Base-by-base conservation (phyloP, 2,113 vertebrate species). In the Microtus richardsoni region DNA sequence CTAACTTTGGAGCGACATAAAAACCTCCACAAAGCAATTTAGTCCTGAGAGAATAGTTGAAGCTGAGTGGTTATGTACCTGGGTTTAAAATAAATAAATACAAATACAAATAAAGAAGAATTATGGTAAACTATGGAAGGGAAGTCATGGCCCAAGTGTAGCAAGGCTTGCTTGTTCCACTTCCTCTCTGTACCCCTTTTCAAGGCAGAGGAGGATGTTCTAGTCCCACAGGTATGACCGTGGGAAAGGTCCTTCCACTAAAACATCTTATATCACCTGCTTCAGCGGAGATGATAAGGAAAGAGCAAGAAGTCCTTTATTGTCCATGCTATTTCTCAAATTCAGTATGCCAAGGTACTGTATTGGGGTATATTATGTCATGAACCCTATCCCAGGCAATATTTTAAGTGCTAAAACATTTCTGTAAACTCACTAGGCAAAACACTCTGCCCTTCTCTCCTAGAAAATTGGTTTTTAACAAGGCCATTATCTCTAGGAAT, bases 391-490 rank as follows among this genome's bases (percentile, higher is more conserved):
- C 24, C 47, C 33, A 39, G 6, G 24, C 28, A 86, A 26, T 71
- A 71, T 68, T 88, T 39, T 82, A 60, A 91, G 10, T 54, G 17
- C 85, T 89, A 44, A 91, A 88, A 89, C n/a, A 71, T 89, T 79
- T 87, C 17, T 89, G 21, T 91, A 36, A 84, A 88, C 13, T 79
- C 89, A 79, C n/a, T 9, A 85, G 19, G 30, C 90, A 85, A 94
- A 97, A 88, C 74, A 44, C 13, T 64, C 79, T 84, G 21, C 0
- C 19, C 8, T 80, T 95, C 16, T 41, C 71, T 5, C n/a, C 26
- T 21, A 75, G 30, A 96, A n/a, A 78, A 88, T 58, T 44, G 64
- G 33, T 97, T 97, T 95, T 88, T 73, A 91, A 17, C n/a, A 73
- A 54, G 47, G 21, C 47, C 73, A 83, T 95, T 82, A 89, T 79